These are phyloP conservation scores for Caenorhabditis sp. DNA, from an alignment of 2,888 invertebrate genomes.

Conservation along the genomic window DNA sequence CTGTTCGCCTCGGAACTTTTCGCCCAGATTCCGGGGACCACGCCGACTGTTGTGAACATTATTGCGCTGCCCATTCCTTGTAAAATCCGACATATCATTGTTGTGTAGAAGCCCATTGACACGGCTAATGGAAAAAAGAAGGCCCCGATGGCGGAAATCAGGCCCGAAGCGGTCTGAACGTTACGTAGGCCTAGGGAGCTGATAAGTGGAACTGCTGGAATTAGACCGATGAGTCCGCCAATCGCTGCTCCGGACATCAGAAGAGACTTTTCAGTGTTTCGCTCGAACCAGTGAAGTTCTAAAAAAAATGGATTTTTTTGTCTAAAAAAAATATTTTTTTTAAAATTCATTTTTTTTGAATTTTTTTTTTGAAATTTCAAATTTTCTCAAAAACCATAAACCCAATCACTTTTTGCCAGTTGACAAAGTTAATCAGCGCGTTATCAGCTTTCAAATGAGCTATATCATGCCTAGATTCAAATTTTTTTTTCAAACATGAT, in stretches of 20 bases:
- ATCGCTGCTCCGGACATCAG: slow-evolving; percentile 64
- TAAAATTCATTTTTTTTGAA: neutral
- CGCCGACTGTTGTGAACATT: slow-evolving; percentile 64
- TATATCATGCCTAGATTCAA: too few relatives aligned
- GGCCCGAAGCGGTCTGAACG: slow-evolving; percentile 46
- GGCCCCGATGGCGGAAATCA: slow-evolving; percentile 54
- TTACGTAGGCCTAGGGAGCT: slow-evolving; percentile 52
- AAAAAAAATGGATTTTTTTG: slow-evolving; percentile 1
- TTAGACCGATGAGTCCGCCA: slow-evolving; percentile 60
- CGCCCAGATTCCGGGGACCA: slow-evolving; percentile 63
- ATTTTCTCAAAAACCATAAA: too few relatives aligned
- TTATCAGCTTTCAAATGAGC: too few relatives aligned
- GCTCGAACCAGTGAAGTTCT: slow-evolving; percentile 65
- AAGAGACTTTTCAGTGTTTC: slow-evolving; percentile 52
- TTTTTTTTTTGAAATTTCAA: too few relatives aligned
- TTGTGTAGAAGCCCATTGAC: slow-evolving; percentile 53
- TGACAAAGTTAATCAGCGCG: too few relatives aligned
- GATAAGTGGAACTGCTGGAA: slow-evolving; percentile 57
- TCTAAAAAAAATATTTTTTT: neutral
- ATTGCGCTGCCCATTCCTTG: slow-evolving; percentile 58
- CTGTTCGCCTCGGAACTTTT: slow-evolving; percentile 47
- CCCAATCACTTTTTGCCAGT: too few relatives aligned
- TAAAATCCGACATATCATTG: slow-evolving; percentile 50
- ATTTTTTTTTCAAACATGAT: too few relatives aligned
- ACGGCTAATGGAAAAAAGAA: slow-evolving; percentile 64